Evolutionary conservation across 2,888 invertebrate species (phyloP).

Genomic region (Heteropelma amictum): DNA sequence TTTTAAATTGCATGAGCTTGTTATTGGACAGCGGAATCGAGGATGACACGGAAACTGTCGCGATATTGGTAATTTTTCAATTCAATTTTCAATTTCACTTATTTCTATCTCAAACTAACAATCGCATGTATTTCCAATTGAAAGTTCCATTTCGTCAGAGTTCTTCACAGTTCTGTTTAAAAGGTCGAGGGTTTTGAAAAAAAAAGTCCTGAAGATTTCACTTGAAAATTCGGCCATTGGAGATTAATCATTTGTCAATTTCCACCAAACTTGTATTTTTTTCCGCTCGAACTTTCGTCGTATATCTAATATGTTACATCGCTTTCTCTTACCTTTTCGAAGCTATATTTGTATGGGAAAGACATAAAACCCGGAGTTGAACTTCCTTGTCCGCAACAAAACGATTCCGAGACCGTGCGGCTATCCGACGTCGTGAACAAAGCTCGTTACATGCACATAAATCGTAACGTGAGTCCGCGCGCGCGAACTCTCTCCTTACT

Average conservation of each 20-base stretch:
- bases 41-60: conserved; percentile 76
- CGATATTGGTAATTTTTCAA: conserved; percentile 72
- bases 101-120: not conserved
- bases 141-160: not conserved
- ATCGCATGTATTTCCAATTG: not conserved
- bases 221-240: not conserved
- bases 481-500: conserved; percentile 76
- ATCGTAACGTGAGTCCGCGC: conserved; percentile 70
- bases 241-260: no score
- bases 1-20: conserved; percentile 75
- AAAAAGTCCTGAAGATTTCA: no score
- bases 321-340: not conserved
- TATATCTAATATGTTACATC: not conserved
- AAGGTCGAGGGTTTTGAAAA: no score
- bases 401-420: no score
- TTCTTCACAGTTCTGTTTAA: not conserved
- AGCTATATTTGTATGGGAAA: not conserved
- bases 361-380: conserved; percentile 16
- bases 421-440: conserved; percentile 72
- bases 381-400: no score
- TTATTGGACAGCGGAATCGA: conserved; percentile 74
- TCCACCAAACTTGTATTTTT: not conserved
- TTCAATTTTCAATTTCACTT: not conserved
- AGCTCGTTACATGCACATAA: conserved; percentile 71
- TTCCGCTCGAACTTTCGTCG: no score